Conservation (phyloP, 2,888 invertebrate species). For the Rhaphigaster nebulosa region DNA sequence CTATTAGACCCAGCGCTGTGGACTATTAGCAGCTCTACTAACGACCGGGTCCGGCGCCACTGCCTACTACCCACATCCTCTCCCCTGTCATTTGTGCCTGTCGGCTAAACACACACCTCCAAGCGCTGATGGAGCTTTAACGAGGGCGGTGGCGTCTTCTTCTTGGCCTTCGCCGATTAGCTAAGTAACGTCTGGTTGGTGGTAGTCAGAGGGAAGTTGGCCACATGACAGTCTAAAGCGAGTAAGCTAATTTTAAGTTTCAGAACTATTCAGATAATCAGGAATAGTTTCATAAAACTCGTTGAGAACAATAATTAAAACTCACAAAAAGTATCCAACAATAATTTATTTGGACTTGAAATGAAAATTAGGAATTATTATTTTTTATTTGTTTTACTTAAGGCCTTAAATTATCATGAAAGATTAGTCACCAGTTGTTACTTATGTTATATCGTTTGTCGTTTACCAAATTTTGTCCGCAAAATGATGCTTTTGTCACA, state of each 20-base stretch:
- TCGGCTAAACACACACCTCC: conserved; percentile 52
- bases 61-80: conserved; percentile 31
- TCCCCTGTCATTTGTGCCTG: conserved; percentile 13
- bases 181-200: not conserved
- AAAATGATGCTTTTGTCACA: too few species aligned
- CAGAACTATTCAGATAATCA: too few species aligned
- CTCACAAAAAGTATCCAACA: too few species aligned
- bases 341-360: too few species aligned
- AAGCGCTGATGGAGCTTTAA: conserved; percentile 39
- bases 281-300: too few species aligned
- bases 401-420: too few species aligned
- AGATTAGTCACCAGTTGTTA: too few species aligned
- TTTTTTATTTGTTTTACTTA: too few species aligned
- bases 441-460: too few species aligned
- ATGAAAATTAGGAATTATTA: too few species aligned
- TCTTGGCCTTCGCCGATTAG: conserved; percentile 23
- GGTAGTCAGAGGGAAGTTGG: not conserved
- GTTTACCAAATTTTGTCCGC: too few species aligned
- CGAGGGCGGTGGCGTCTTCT: conserved; percentile 48
- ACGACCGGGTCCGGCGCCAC: conserved; percentile 45
- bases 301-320: too few species aligned
- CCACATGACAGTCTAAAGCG: not conserved
- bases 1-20: not conserved
- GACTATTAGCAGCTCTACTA: conserved; percentile 16
- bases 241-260: not conserved